A percentile compares a stretch with the other conserved stretches of the same genome.
These are phyloP conservation scores for Thera britannica DNA, from an alignment of 2,888 invertebrate genomes.

Conservation along the genomic window DNA sequence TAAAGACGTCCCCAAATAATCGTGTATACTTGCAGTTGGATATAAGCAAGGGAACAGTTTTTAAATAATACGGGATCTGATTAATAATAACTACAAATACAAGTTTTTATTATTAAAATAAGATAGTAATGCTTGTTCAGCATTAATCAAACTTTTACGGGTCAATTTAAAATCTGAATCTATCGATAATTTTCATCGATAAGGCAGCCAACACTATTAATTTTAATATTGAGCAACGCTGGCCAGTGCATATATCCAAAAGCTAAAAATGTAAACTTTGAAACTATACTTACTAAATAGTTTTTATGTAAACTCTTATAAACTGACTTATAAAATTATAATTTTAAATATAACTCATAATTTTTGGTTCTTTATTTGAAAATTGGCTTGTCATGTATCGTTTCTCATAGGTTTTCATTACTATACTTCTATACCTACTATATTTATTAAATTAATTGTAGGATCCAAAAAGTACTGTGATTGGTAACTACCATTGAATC, in stretches of 20 bases:
- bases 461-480: slow-evolving; percentile 76
- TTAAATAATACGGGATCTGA: slow-evolving; percentile 28
- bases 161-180: slow-evolving; percentile 21
- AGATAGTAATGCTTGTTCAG: not conserved
- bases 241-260: slow-evolving; percentile 38
- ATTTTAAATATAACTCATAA: slow-evolving; percentile 26
- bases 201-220: slow-evolving; percentile 32
- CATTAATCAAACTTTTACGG: slow-evolving; percentile 26
- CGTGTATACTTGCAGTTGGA: slow-evolving; percentile 54
- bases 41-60: slow-evolving; percentile 41
- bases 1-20: slow-evolving; percentile 52
- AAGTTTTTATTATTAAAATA: slow-evolving; percentile 1
- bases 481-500: slow-evolving; percentile 71
- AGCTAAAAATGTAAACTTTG: slow-evolving; percentile 31
- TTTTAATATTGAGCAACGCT: slow-evolving; percentile 13
- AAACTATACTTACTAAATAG: slow-evolving; percentile 16
- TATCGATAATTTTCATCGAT: slow-evolving; percentile 35
- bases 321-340: slow-evolving; percentile 26
- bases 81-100: slow-evolving; percentile 12
- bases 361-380: slow-evolving; percentile 21
- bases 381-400: slow-evolving; percentile 34
- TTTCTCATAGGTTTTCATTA: slow-evolving; percentile 37
- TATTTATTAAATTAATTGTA: slow-evolving; percentile 65
- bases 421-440: slow-evolving; percentile 50
- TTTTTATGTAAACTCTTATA: slow-evolving; percentile 13